Conservation (phyloP, 2,113 vertebrate genomes). For the Caranx ignobilis region DNA sequence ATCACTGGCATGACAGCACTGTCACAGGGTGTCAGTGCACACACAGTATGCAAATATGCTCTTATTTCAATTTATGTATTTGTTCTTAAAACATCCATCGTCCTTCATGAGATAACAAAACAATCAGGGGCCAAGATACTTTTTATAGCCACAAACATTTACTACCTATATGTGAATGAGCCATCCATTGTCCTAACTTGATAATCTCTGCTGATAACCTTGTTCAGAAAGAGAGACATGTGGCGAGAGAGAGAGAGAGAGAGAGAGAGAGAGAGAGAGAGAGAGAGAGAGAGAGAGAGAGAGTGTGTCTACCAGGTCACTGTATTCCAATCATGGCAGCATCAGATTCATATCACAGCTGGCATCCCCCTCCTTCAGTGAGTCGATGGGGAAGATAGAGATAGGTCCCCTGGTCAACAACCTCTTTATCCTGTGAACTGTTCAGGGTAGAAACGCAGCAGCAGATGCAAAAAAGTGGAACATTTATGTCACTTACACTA, state of each 20-base stretch:
- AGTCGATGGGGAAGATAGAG: conserved; percentile 55
- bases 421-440: conserved; percentile 38
- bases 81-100: background rate
- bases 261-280: conserved; percentile 1
- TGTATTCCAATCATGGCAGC: conserved; percentile 67
- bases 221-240: conserved; percentile 46
- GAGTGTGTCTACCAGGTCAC: conserved; percentile 45
- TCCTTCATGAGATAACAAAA: conserved; percentile 5
- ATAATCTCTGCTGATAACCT: conserved; percentile 75
- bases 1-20: background rate
- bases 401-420: conserved; percentile 61
- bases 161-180: conserved; percentile 27
- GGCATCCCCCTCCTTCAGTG: conserved; percentile 24
- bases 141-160: conserved; percentile 15
- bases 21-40: background rate
- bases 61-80: background rate
- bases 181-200: conserved; percentile 50
- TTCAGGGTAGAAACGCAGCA: conserved; percentile 25
- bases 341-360: conserved; percentile 73
- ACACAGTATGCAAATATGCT: background rate
- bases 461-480: conserved; percentile 4
- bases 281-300: conserved; percentile 20
- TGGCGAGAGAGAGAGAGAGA: background rate
- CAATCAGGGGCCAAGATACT: background rate
- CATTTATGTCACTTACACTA: background rate